These are phyloP conservation scores for Ambastaia sidthimunki DNA, from an alignment of 2,797 vertebrate genomes.

Conservation along the genomic window DNA sequence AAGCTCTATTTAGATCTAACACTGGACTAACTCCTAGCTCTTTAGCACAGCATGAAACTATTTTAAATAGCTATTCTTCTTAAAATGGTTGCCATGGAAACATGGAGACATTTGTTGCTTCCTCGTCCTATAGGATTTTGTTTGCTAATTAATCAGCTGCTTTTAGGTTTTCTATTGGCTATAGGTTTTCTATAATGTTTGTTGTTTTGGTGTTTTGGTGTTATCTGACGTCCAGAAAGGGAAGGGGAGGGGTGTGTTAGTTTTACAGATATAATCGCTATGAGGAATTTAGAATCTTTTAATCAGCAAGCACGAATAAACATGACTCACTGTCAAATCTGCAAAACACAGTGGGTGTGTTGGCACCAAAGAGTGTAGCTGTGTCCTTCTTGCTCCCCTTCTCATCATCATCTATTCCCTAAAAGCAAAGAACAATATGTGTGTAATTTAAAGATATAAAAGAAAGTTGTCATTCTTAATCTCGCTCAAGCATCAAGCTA, in stretches of 20 bases:
- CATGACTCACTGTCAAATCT: slow-evolving; percentile 86
- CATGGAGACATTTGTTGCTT: not conserved
- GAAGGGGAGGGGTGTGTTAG: slow-evolving; percentile 49
- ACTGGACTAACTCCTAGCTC: not conserved
- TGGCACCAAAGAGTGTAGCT: slow-evolving; percentile 88
- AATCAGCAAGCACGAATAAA: slow-evolving; percentile 56
- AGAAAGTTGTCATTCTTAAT: not conserved
- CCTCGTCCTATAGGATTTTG: not conserved
- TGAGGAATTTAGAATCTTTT: slow-evolving; percentile 46
- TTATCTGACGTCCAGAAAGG: slow-evolving; percentile 31
- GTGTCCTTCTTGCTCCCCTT: slow-evolving; percentile 80
- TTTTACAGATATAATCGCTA: slow-evolving; percentile 44
- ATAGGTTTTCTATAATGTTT: not conserved
- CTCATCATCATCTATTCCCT: slow-evolving; percentile 90
- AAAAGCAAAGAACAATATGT: slow-evolving; percentile 50
- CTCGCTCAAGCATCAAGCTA: not conserved
- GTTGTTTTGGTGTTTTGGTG: slow-evolving; percentile 7
- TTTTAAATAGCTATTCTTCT: not conserved
- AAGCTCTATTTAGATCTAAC: not conserved
- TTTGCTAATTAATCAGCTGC: slow-evolving; percentile 58
- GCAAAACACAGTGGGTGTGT: slow-evolving; percentile 94
- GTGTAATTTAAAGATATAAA: not conserved
- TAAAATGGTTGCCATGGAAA: not conserved
- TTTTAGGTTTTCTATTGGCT: slow-evolving; percentile 6
- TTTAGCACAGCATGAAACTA: not conserved